A percentile compares a stretch with the other conserved stretches of the same genome.
These are phyloP conservation scores for Drosophila nigromelanica DNA, from an alignment of 1,140 invertebrate genomes.

Conservation along the genomic window DNA sequence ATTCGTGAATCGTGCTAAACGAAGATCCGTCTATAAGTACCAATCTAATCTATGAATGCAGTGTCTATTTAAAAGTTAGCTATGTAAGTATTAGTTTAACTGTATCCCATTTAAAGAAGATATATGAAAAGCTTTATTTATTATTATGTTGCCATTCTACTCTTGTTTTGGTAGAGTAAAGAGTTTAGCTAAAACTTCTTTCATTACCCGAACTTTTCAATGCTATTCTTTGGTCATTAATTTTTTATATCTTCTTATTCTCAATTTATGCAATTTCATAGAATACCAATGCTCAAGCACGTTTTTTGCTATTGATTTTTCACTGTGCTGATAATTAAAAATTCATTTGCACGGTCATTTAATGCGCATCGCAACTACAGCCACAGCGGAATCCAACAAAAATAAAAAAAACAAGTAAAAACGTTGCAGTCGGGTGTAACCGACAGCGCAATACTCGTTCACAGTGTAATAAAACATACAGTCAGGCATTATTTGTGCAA, in stretches of 20 bases:
- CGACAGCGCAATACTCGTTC: too few relatives aligned
- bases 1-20: too few relatives aligned
- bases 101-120: too few relatives aligned
- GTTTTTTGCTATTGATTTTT: slow-evolving; percentile 65
- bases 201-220: not conserved
- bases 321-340: slow-evolving; percentile 72
- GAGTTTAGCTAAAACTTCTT: not conserved
- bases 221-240: not conserved
- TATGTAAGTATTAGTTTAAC: too few relatives aligned
- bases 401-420: slow-evolving; percentile 1
- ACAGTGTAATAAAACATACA: too few relatives aligned
- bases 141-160: not conserved
- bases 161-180: not conserved
- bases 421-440: too few relatives aligned
- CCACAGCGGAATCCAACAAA: slow-evolving; percentile 67
- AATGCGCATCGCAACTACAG: slow-evolving; percentile 24
- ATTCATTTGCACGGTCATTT: slow-evolving; percentile 68
- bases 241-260: slow-evolving; percentile 12
- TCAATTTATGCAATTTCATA: slow-evolving; percentile 18
- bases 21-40: too few relatives aligned
- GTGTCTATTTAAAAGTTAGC: too few relatives aligned
- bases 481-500: too few relatives aligned
- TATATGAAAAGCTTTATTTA: too few relatives aligned
- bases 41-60: too few relatives aligned
- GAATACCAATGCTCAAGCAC: slow-evolving; percentile 49